Percentiles rank a stretch among this genome's conserved stretches.
phyloP scores from a whole-genome alignment of 2,797 vertebrate genomes.

The Channa striata region DNA sequence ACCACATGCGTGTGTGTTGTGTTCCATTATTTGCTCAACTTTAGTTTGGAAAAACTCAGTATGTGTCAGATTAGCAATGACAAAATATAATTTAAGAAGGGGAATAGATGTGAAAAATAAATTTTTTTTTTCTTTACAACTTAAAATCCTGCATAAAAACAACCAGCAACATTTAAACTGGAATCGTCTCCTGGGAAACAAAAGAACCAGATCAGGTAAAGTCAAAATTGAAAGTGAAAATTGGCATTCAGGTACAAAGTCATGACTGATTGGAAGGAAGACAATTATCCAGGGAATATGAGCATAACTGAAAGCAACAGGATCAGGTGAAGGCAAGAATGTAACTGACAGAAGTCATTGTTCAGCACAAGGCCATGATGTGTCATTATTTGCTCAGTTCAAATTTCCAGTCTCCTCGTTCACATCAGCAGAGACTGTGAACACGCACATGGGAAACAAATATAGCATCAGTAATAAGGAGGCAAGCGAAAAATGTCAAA shows the following conservation, averaged over 20 bases:
- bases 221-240: background rate
- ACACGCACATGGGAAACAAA: slow-evolving; percentile 2
- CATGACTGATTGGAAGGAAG: too few species aligned
- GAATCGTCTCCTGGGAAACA: slow-evolving; percentile 10
- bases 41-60: background rate
- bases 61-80: background rate
- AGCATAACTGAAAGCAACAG: background rate
- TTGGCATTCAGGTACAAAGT: background rate
- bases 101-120: background rate
- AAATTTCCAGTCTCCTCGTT: background rate
- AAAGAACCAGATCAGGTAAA: background rate
- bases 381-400: slow-evolving; percentile 13
- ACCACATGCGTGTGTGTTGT: background rate
- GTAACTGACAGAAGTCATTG: slow-evolving; percentile 9
- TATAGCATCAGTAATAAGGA: background rate
- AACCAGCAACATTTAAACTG: background rate
- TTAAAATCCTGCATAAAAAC: background rate
- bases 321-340: background rate
- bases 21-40: background rate
- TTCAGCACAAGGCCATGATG: too few species aligned
- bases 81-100: background rate
- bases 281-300: background rate
- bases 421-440: background rate
- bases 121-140: too few species aligned
- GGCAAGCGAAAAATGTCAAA: slow-evolving; percentile 7